These are phyloP conservation scores for Myiotriccus ornatus DNA, from an alignment of 2,797 vertebrate genomes.

Conservation along the genomic window DNA sequence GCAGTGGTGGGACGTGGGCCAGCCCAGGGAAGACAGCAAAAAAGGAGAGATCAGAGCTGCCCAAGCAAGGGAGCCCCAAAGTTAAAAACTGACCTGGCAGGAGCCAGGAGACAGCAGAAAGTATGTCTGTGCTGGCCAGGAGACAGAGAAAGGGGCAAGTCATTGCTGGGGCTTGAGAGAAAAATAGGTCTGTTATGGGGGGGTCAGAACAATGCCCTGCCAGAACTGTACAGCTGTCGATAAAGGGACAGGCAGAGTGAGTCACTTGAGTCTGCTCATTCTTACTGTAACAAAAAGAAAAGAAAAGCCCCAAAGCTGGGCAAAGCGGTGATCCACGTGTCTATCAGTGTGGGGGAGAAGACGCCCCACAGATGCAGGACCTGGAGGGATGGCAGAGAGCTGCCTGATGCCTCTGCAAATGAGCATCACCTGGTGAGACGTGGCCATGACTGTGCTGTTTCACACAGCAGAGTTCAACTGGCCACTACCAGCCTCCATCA, in stretches of 20 bases:
- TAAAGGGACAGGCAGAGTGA: not conserved
- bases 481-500: rapidly evolving
- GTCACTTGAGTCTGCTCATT: not conserved
- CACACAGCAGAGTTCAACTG: rapidly evolving
- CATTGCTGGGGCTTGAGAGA: not conserved
- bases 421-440: rapidly evolving
- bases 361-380: not conserved
- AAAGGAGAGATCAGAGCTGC: not conserved
- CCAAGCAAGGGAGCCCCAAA: rapidly evolving
- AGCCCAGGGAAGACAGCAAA: rapidly evolving
- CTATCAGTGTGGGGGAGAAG: rapidly evolving
- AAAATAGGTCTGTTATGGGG: not conserved
- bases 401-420: not conserved
- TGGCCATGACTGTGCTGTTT: rapidly evolving
- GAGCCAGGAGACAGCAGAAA: not conserved
- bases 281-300: not conserved
- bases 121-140: not conserved
- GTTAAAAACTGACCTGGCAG: not conserved
- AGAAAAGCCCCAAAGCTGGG: not conserved
- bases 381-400: rapidly evolving
- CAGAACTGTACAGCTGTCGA: not conserved
- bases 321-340: not conserved
- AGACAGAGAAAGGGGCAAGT: not conserved
- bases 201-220: not conserved
- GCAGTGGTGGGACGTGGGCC: rapidly evolving